Percentiles rank a stretch among this genome's conserved stretches.
phyloP scores from a whole-genome alignment of 2,113 vertebrate genomes.

The Pygoscelis antarcticus region DNA sequence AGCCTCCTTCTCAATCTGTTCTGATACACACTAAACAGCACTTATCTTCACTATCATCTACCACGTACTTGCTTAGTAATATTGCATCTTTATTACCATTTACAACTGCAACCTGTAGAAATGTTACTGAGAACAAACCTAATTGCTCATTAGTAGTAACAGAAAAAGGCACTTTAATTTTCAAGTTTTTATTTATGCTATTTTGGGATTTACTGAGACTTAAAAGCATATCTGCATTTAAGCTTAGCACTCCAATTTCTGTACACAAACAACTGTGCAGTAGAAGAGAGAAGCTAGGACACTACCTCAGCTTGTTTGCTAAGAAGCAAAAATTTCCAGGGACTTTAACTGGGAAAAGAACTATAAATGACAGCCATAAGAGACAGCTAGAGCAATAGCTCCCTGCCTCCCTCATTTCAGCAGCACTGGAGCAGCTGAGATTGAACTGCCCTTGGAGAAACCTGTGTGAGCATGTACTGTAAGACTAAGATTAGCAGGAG shows the following conservation, averaged over 20 bases:
- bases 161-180: slow-evolving; percentile 38
- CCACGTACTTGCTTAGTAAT: background rate
- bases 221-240: slow-evolving; percentile 14
- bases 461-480: background rate
- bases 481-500: background rate
- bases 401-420: background rate
- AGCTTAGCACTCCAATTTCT: background rate
- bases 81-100: background rate
- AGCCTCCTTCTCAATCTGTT: background rate
- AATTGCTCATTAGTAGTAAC: background rate
- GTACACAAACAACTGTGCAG: background rate
- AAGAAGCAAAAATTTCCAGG: background rate
- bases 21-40: background rate
- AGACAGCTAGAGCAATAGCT: background rate
- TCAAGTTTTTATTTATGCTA: slow-evolving; percentile 35
- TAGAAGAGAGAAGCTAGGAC: background rate
- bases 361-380: background rate
- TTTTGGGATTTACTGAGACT: slow-evolving; percentile 53
- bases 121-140: background rate
- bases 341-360: background rate
- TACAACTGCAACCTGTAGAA: slow-evolving; percentile 2
- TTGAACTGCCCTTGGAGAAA: background rate
- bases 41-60: background rate
- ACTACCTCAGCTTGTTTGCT: background rate
- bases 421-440: background rate